These are phyloP conservation scores for Nannobrachium achirus DNA, from an alignment of 2,113 vertebrate genomes.

Conservation along the genomic window DNA sequence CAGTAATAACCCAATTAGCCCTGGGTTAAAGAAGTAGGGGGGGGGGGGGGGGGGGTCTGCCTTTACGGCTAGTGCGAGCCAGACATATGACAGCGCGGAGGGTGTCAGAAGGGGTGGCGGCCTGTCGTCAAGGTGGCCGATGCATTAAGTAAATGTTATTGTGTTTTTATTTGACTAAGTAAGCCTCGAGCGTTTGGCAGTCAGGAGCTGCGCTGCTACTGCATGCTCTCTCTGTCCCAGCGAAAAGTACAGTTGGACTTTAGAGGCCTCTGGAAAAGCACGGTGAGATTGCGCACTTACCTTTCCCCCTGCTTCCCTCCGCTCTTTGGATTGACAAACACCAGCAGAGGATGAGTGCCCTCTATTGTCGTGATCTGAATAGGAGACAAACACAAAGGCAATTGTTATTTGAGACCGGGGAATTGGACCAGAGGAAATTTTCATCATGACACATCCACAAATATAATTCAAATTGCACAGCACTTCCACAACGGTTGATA, in stretches of 20 bases:
- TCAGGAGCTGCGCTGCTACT: conserved; percentile 26
- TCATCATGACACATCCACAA: conserved; percentile 63
- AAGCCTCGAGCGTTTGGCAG: conserved; percentile 34
- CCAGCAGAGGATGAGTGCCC: conserved; percentile 94
- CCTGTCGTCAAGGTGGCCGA: neutral
- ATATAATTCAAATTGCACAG: conserved; percentile 26
- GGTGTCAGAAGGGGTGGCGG: conserved; percentile 6
- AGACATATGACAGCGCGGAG: conserved; percentile 46
- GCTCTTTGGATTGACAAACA: conserved; percentile 97
- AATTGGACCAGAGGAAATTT: conserved; percentile 69
- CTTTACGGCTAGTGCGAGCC: conserved; percentile 19
- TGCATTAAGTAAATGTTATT: conserved; percentile 45
- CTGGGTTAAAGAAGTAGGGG: conserved; percentile 55
- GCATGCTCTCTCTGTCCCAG: conserved; percentile 17
- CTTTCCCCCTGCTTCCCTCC: conserved; percentile 96
- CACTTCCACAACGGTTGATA: conserved; percentile 40
- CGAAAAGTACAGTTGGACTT: conserved; percentile 30
- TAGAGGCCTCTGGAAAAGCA: conserved; percentile 50
- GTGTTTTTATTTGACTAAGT: conserved; percentile 52
- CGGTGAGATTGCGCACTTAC: conserved; percentile 75
- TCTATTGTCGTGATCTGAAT: conserved; percentile 93
- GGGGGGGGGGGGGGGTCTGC: conserved; percentile 26
- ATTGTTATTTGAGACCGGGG: conserved; percentile 67
- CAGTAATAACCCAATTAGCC: conserved; percentile 84
- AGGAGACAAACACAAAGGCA: conserved; percentile 70